Evolutionary conservation across 1,140 invertebrate species (phyloP), one percentile per base, ranked within the genome.

Genomic region (Aphis craccivora): DNA sequence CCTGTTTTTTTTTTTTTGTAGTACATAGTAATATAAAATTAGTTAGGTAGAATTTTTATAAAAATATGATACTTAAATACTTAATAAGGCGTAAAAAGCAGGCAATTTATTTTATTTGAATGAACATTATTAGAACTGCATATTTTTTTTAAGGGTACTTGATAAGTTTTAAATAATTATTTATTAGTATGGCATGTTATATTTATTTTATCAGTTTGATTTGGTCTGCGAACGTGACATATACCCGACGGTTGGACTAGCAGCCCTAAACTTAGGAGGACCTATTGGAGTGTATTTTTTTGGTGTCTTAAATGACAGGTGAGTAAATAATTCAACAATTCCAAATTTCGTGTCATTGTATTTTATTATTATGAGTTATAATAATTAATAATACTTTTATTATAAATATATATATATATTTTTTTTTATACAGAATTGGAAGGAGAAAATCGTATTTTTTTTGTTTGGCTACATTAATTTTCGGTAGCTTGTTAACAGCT

Each of bases 271-370:
- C 95, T 95, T 97, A 76, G 98, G 98, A 43, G 98, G 98, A 43
- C 97, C 98, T 0, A 96, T 98, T 94, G 98, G 98, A 55, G 98
- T 98, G 18, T 98, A 98, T 95, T 95, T 97, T 25, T 98, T 98
- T 95, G 98, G 98, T 18, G 95, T 97, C 53, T 95, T 98, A 4
- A 98, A 98, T 94, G 98, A 98, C 95, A 97, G 96, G 96, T 97
- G 95, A 95, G 86, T 37, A 4, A n/a, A 40, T 51, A 93, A n/a
- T 30, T 30, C 14, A 30, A 48, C n/a, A 87, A 43, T 25, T 43
- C 4, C 20, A 48, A 8, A 87, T 14, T 30, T 67, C 11, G 9
- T 67, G n/a, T 67, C 30, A 67, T 67, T 23, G 18, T 40, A 11
- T 43, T 40, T 43, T 30, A 18, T 7, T 53, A 20, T 37, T 40